Evolutionary conservation across 2,888 invertebrate species (phyloP).

Genomic region (Schizaphis graminum): DNA sequence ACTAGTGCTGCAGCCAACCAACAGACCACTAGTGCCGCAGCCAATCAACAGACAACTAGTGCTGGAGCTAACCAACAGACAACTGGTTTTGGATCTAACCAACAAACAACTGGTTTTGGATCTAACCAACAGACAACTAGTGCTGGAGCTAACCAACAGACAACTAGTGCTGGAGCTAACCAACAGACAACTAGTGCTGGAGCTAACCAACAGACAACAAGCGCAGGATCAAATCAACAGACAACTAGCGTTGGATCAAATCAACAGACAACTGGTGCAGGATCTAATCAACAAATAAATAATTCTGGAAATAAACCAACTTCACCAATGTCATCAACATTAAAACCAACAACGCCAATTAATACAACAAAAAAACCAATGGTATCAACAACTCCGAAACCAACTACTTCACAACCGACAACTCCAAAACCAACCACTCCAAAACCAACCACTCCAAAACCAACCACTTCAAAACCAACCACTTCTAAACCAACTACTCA

Average conservation of each 20-base stretch:
- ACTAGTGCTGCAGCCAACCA: constrained; percentile 54
- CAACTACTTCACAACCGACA: neutral
- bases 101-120: constrained; percentile 62
- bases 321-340: constrained; percentile 66
- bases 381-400: constrained; percentile 45
- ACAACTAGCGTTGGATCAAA: constrained; percentile 46
- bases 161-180: constrained; percentile 63
- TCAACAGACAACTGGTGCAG: constrained; percentile 53
- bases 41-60: constrained; percentile 65
- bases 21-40: constrained; percentile 40
- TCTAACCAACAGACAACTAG: constrained; percentile 62
- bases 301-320: constrained; percentile 55
- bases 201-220: constrained; percentile 66
- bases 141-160: constrained; percentile 65
- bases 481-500: constrained; percentile 44
- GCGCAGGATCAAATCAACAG: constrained; percentile 62
- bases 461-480: constrained; percentile 67
- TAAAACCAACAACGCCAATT: constrained; percentile 66
- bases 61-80: constrained; percentile 59
- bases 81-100: constrained; percentile 58
- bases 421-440: constrained; percentile 42
- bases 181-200: constrained; percentile 65
- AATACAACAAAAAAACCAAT: constrained; percentile 65
- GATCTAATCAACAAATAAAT: constrained; percentile 63
- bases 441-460: constrained; percentile 65